A percentile compares a stretch with the other conserved stretches of the same genome.
Evolutionary conservation across 2,888 invertebrate genomes (phyloP).

Genomic region (Melanostoma mellinum): DNA sequence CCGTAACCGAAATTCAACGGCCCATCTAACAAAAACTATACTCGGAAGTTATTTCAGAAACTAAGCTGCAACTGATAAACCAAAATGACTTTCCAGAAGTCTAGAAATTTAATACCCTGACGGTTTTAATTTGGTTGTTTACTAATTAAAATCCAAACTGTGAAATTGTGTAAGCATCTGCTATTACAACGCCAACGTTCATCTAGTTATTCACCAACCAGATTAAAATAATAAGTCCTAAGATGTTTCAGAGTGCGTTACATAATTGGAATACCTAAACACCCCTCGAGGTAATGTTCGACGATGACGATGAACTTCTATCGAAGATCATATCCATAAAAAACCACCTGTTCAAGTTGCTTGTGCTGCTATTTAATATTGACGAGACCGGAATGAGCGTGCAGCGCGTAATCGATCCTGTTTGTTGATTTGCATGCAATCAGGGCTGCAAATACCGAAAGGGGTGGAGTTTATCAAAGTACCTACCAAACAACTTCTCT

Average conservation of each 20-base stretch:
- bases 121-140: background rate
- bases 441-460: constrained; percentile 34
- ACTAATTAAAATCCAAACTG: constrained; percentile 40
- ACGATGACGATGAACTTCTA: constrained; percentile 63
- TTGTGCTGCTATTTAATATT: constrained; percentile 2
- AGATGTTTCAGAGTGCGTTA: constrained; percentile 28
- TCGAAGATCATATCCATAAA: constrained; percentile 63
- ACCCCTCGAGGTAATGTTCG: constrained; percentile 32
- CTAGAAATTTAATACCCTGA: constrained; percentile 16
- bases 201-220: constrained; percentile 45
- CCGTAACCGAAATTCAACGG: no score
- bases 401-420: constrained; percentile 58
- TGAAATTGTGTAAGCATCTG: constrained; percentile 6
- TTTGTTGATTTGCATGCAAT: constrained; percentile 68
- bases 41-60: no score
- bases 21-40: no score
- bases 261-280: constrained; percentile 71
- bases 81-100: background rate
- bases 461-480: constrained; percentile 39
- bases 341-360: constrained; percentile 65
- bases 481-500: constrained; percentile 47
- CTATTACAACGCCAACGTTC: background rate
- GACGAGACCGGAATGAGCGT: constrained; percentile 19
- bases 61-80: no score
- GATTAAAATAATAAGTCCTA: constrained; percentile 40